Evolutionary conservation across 2,113 vertebrate species (phyloP), one percentile per base, ranked within the genome.

Genomic region (Cynocephalus volans): DNA sequence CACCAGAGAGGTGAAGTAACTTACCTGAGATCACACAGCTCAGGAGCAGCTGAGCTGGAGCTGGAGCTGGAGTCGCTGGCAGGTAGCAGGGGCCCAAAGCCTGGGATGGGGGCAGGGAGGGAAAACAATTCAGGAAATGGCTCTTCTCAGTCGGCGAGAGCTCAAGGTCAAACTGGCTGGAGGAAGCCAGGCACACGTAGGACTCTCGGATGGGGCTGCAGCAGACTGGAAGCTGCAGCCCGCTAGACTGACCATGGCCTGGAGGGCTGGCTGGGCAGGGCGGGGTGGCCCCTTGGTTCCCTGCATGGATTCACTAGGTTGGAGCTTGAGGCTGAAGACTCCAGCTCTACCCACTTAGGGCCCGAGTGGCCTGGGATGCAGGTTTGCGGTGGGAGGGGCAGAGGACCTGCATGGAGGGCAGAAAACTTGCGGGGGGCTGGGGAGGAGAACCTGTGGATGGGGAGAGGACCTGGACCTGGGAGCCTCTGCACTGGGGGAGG

Each of bases 41-140:
- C 60, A 8, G 1, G 8, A 31, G 3, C 36, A 73, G 26, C 1
- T 33, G 52, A 41, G 36, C 58, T 60, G 60, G 67, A 62, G 65
- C 24, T 8, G 60, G 67, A 62, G 65, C 24, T 8, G 56, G n/a
- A 50, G 48, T 58, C 2, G 7, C 33, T 13, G 1, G 1, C 12
- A 31, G 54, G 60, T 36, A 64, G 77, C 58, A 80, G 52, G 3
- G 11, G 56, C 1, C 6, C 65, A 73, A 83, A 88, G 65, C 41
- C 31, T 33, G 85, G 48, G 41, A 54, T 41, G 65, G 56, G 36
- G 54, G 23, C 18, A 15, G 48, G 58, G 48, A 96, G 41, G 45
- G 17, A 88, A 84, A 89, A 45, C 45, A 28, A 11, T 93, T 28
- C 50, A 89, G 96, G 75, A 96, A 92, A 77, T 36, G 48, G 21